phyloP scores from a whole-genome alignment of 2,113 vertebrate genomes.

The Urocynchramus pylzowi region DNA sequence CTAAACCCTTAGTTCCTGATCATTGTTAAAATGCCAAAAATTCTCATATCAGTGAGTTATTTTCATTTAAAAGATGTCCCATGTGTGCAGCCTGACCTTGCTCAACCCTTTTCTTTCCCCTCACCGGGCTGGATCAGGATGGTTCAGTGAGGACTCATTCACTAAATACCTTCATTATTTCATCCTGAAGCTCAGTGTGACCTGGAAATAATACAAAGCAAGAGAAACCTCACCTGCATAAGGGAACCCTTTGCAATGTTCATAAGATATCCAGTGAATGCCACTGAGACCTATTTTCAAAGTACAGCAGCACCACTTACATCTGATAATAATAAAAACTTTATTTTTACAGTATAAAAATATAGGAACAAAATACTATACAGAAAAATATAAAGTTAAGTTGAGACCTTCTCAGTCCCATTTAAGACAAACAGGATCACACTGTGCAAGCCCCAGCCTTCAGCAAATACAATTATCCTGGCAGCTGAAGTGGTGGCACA shows the following conservation, averaged over 20 bases:
- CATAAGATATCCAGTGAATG: no score
- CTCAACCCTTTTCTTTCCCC: not conserved
- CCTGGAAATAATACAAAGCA: not conserved
- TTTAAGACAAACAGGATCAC: not conserved
- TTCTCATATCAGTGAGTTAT: not conserved
- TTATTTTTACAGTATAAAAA: conserved; percentile 70
- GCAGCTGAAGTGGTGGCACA: not conserved
- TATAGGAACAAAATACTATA: not conserved
- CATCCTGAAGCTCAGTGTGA: not conserved
- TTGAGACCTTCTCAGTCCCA: not conserved
- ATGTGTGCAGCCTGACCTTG: not conserved
- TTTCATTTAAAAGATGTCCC: not conserved
- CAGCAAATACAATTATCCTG: not conserved
- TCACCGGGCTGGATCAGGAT: not conserved
- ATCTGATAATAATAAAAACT: conserved; percentile 10
- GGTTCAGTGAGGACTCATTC: rapidly evolving
- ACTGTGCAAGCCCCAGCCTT: not conserved
- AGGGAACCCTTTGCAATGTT: not conserved
- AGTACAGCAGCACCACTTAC: not conserved
- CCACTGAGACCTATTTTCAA: not conserved
- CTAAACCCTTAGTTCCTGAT: not conserved
- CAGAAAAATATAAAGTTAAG: conserved; percentile 30
- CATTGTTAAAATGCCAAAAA: not conserved
- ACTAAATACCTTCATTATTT: not conserved
- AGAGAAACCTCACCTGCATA: not conserved